phyloP scores from a whole-genome alignment of 2,113 vertebrate genomes.

The Colius striatus region DNA sequence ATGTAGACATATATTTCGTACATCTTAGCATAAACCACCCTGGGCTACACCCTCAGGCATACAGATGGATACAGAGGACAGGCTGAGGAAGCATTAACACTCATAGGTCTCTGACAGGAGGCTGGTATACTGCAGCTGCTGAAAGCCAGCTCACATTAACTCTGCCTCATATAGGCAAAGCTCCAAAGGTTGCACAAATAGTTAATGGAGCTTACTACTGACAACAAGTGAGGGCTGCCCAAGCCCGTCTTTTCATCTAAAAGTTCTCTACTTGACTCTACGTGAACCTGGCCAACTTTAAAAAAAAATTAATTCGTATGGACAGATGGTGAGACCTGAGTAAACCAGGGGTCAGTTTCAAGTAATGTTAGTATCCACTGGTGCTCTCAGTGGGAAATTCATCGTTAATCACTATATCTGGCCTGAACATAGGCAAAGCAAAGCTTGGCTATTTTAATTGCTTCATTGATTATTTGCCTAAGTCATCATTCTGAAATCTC shows the following conservation, averaged over 20 bases:
- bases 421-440: not conserved
- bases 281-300: not conserved
- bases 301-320: not conserved
- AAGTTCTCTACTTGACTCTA: not conserved
- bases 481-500: not conserved
- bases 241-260: not conserved
- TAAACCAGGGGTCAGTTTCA: not conserved
- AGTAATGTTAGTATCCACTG: not conserved
- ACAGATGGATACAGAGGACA: not conserved
- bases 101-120: rapidly evolving
- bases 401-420: not conserved
- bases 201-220: not conserved
- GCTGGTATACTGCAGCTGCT: not conserved
- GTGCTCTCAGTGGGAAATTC: not conserved
- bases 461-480: not conserved
- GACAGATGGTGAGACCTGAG: not conserved
- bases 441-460: not conserved
- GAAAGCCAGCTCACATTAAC: not conserved
- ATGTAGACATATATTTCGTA: rapidly evolving
- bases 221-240: not conserved
- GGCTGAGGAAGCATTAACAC: not conserved
- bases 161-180: not conserved
- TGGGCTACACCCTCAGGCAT: not conserved
- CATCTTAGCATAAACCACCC: not conserved
- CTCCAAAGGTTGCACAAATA: not conserved